phyloP scores from a whole-genome alignment of 2,888 invertebrate genomes.

The Blastobasis lacticolella region DNA sequence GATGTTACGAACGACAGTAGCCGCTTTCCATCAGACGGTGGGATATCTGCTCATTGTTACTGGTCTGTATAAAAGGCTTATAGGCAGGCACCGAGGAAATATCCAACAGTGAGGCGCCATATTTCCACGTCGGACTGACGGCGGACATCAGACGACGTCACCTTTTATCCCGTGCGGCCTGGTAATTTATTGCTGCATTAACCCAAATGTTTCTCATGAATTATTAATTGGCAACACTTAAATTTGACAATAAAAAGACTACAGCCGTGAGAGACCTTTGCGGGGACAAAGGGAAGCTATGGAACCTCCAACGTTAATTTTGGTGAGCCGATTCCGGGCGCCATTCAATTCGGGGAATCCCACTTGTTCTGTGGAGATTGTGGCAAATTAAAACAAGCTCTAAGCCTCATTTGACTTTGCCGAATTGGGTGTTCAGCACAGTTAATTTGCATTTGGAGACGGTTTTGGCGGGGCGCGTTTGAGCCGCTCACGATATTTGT shows the following conservation, averaged over 20 bases:
- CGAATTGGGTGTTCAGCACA: neutral
- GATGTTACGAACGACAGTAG: too few relatives aligned
- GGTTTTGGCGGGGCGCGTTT: neutral
- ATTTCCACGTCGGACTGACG: neutral
- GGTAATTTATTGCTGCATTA: neutral
- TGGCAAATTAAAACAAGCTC: slow-evolving; percentile 5
- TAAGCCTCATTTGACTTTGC: neutral
- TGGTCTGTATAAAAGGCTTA: too few relatives aligned
- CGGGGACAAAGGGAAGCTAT: neutral
- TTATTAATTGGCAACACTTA: neutral
- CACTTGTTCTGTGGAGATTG: slow-evolving; percentile 3
- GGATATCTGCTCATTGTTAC: too few relatives aligned
- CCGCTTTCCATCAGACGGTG: too few relatives aligned
- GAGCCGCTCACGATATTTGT: too few relatives aligned
- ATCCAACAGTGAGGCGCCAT: too few relatives aligned
- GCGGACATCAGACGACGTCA: neutral
- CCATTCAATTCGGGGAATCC: slow-evolving; percentile 11
- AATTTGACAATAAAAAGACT: neutral
- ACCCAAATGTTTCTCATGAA: neutral
- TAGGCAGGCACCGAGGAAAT: too few relatives aligned
- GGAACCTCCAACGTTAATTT: slow-evolving; percentile 9
- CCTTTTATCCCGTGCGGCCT: neutral
- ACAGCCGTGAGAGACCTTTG: neutral
- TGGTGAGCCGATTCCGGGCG: slow-evolving; percentile 13
- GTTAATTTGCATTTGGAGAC: slow-evolving; percentile 1